Evolutionary conservation across 2,797 vertebrate species (phyloP).

Genomic region (Tangara arthus): DNA sequence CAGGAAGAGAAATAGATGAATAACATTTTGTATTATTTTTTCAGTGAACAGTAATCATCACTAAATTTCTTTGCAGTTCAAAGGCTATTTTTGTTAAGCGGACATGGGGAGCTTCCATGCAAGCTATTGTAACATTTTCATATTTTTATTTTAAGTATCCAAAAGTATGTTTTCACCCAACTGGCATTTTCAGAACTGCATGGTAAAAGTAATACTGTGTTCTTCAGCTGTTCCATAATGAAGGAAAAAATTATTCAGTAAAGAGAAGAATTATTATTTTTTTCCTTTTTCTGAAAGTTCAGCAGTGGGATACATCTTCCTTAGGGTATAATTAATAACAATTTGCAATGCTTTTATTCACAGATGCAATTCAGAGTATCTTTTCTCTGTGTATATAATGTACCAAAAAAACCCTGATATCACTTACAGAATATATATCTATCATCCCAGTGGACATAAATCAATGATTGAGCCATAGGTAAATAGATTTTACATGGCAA

Average conservation of each 20-base stretch:
- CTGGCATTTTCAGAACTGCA: conserved; percentile 11
- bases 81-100: conserved; percentile 12
- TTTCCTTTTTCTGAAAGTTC: conserved; percentile 49
- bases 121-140: conserved; percentile 20
- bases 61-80: conserved; percentile 49
- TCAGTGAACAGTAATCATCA: conserved; percentile 48
- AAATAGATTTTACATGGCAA: conserved; percentile 69
- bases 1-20: conserved; percentile 46
- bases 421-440: conserved; percentile 59
- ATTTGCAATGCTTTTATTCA: conserved; percentile 33
- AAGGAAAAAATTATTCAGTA: conserved; percentile 35
- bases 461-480: conserved; percentile 67
- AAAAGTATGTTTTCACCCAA: background rate
- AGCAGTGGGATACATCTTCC: conserved; percentile 3
- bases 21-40: conserved; percentile 41
- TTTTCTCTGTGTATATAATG: conserved; percentile 8
- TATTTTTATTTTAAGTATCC: conserved; percentile 32
- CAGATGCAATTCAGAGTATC: conserved; percentile 28
- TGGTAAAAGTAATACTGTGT: conserved; percentile 20
- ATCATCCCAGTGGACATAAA: conserved; percentile 60
- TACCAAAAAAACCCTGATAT: conserved; percentile 42
- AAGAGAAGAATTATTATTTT: conserved; percentile 38
- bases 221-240: conserved; percentile 29
- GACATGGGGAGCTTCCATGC: conserved; percentile 29
- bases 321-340: conserved; percentile 61